Evolutionary conservation across 2,113 vertebrate species (phyloP).

Genomic region (Pipra filicauda): DNA sequence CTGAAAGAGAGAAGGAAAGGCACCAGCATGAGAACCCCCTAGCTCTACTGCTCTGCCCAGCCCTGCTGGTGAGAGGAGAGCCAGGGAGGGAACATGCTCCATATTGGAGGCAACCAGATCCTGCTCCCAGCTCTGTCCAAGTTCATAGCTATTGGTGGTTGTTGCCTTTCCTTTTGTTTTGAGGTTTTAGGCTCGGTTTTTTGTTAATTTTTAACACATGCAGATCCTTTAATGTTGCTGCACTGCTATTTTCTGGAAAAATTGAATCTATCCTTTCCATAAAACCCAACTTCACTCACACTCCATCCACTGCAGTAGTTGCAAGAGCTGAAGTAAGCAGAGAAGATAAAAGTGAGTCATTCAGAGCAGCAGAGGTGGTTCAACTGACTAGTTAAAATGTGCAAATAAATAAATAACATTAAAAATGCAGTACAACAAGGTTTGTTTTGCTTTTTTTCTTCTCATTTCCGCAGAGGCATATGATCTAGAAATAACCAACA

Average conservation of each 20-base stretch:
- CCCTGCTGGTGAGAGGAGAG: background rate
- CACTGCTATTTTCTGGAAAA: background rate
- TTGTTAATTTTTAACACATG: background rate
- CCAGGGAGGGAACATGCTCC: background rate
- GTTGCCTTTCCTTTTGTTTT: background rate
- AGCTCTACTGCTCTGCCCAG: background rate
- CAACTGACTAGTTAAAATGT: background rate
- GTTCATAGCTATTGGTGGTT: background rate
- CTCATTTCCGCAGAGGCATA: conserved; percentile 32
- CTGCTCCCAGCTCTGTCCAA: background rate
- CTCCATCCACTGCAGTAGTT: background rate
- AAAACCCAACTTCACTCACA: background rate
- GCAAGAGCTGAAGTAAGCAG: background rate
- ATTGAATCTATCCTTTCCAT: background rate
- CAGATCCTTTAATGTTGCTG: background rate
- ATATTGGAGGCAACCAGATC: background rate
- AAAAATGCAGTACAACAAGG: background rate
- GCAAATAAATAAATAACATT: background rate
- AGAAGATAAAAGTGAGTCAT: background rate
- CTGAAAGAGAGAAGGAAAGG: background rate
- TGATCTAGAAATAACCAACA: conserved; percentile 56
- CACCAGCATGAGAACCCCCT: background rate
- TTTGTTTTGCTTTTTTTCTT: background rate
- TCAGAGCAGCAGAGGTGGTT: background rate
- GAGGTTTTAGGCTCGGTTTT: background rate